phyloP scores from a whole-genome alignment of 2,888 invertebrate species.

The Phymatocera aterrima region DNA sequence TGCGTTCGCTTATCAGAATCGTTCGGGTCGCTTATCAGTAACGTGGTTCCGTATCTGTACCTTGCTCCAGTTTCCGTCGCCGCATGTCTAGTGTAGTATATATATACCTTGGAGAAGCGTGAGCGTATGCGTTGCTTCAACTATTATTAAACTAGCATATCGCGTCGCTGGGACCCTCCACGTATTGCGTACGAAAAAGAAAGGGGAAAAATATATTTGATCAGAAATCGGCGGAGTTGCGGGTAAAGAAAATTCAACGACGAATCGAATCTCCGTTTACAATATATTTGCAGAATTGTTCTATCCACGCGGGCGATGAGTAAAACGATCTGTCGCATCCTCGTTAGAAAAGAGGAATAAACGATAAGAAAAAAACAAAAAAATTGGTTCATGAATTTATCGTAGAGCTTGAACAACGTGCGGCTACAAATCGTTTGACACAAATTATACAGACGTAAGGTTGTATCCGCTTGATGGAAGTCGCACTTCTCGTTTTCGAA shows the following conservation, averaged over 20 bases:
- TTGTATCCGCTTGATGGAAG: conserved; percentile 2
- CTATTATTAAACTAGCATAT: neutral
- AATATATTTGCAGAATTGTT: too few species aligned
- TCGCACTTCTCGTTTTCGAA: conserved; percentile 14
- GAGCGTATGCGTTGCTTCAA: neutral
- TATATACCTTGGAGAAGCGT: neutral
- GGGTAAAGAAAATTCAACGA: too few species aligned
- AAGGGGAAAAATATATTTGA: neutral
- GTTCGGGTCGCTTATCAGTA: conserved; percentile 57
- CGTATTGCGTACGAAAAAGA: neutral
- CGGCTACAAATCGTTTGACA: conserved; percentile 17
- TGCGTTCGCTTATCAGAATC: conserved; percentile 37
- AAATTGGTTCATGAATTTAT: too few species aligned
- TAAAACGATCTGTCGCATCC: too few species aligned
- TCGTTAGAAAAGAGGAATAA: too few species aligned
- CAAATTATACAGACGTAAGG: neutral
- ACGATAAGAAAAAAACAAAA: too few species aligned
- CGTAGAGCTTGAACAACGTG: neutral
- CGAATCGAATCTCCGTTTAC: too few species aligned
- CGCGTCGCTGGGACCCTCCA: neutral
- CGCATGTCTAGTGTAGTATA: neutral
- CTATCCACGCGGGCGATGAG: too few species aligned
- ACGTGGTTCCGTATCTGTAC: conserved; percentile 53
- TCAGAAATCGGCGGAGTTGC: too few species aligned
- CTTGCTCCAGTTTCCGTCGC: conserved; percentile 57